These are phyloP conservation scores for Chaetops frenatus DNA, from an alignment of 2,113 vertebrate genomes.

Conservation along the genomic window DNA sequence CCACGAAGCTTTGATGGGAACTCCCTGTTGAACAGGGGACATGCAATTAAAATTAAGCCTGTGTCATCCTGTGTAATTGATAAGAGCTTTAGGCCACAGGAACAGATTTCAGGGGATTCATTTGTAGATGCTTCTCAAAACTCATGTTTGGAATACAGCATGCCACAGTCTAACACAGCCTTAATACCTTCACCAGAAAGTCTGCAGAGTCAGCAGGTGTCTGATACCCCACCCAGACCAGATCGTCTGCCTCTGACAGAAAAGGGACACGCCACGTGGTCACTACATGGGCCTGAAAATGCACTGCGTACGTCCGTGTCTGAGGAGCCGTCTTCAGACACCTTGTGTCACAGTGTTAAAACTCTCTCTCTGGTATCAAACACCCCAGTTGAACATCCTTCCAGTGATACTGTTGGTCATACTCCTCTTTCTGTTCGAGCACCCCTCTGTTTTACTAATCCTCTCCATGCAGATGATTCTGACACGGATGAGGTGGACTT, in stretches of 20 bases:
- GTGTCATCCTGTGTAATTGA: constrained; percentile 56
- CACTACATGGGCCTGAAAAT: constrained; percentile 70
- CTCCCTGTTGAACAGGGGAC: constrained; percentile 78
- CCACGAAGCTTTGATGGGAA: constrained; percentile 91
- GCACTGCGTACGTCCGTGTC: neutral
- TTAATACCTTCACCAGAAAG: constrained; percentile 33
- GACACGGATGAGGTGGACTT: constrained; percentile 79
- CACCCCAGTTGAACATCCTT: constrained; percentile 29
- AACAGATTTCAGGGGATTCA: constrained; percentile 78
- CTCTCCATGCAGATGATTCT: constrained; percentile 91
- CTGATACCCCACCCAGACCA: constrained; percentile 75
- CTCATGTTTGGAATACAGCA: constrained; percentile 60
- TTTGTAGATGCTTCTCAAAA: constrained; percentile 63
- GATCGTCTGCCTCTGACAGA: constrained; percentile 84
- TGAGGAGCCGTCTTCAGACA: constrained; percentile 37
- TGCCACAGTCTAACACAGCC: constrained; percentile 37
- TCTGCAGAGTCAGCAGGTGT: constrained; percentile 39
- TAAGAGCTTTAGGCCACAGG: constrained; percentile 66
- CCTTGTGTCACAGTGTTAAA: constrained; percentile 39
- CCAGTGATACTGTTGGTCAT: neutral
- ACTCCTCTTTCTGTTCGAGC: constrained; percentile 66
- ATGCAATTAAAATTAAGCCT: constrained; percentile 85
- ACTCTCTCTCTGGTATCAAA: constrained; percentile 55
- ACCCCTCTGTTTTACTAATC: constrained; percentile 94
- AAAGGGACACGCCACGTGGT: constrained; percentile 77